Evolutionary conservation across 2,113 vertebrate genomes (phyloP), one percentile per base, ranked within the genome.

Genomic region (Mobula birostris): DNA sequence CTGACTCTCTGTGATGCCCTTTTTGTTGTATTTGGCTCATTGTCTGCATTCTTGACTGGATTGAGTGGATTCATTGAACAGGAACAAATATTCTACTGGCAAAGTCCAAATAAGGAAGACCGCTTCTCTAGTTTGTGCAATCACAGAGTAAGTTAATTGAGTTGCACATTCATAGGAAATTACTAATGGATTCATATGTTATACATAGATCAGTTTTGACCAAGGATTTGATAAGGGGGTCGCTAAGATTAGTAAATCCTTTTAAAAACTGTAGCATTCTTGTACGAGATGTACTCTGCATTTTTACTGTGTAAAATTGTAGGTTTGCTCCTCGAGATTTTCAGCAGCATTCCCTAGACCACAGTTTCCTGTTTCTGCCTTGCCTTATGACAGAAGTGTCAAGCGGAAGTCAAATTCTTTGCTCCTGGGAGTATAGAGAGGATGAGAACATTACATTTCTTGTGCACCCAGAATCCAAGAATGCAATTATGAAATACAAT

Each of bases 91-190:
- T 48, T 93, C 36, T 56, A 32, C 70, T 63, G 21, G 91, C 91
- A 76, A 93, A 74, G 68, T 74, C 91, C 91, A 93, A 93, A 93
- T 93, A 93, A 93, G 91, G 91, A 74, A 93, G 72, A 56, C 91
- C 72, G 24, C 91, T 76, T 76, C 91, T 93, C 68, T 74, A 74
- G 24, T 27, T 72, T 56, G 24, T 12, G 72, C 91, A 93, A 15
- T 93, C 70, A 40, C 91, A 56, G 36, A 93, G 19, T 40, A 36
- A 56, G 66, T 93, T 74, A 93, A 74, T 93, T 93, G 40, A 21
- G 32, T 48, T 74, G 36, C 11, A 56, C 91, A 40, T 74, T 76
- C 19, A 29, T 74, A 74, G 70, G 91, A 56, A 93, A 93, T 93
- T 93, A 56, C 68, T 27, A 93, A 93, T 72, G 32, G 40, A 92